Base-by-base conservation (phyloP, 1,140 invertebrate species). In the Drosophila kanapiae region DNA sequence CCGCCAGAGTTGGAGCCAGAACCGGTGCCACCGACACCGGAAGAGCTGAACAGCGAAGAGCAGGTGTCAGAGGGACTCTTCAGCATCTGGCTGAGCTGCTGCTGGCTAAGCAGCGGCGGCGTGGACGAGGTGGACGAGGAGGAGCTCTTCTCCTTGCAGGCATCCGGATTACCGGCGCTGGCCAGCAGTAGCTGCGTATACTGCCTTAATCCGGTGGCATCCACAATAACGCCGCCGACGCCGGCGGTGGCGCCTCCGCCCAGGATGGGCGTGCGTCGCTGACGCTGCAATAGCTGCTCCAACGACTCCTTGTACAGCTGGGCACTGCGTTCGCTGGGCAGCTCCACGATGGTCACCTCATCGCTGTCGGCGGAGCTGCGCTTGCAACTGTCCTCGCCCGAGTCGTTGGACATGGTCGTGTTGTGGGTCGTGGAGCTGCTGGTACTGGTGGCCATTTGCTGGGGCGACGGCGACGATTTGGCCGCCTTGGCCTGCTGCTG, bases 111-210 rank as follows among this genome's bases (percentile, higher is more conserved):
- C 47, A 92, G 59, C 49, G 92, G 92, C 42, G 92, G 92, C 49
- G 92, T 91, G 51, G 92, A 93, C 57, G 92, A 93, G 67, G 88
- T 91, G 72, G 92, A 93, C 58, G 92, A 93, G 29, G 92, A 93
- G 68, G 92, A 92, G 90, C 92, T 92, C 88, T 93, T 93, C 79
- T 93, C 92, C 80, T 93, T 93, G 53, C 82, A 87, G 77, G 90
- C 86, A 59, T 84, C 86, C 23, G 69, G 61, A 56, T 56, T 56
- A 9, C 53, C 82, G 68, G 59, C 18, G 56, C 65, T 78, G 9
- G 47, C 82, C 59, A 91, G 47, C 61, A 92, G 53, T 11, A 91
- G 60, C n/a, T 92, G 87, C 7, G 91, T 80, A 40, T 92, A 92
- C 11, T 91, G 79, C 37, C 85, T 72, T 54, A 92, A 54, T 4